phyloP scores from a whole-genome alignment of 2,797 vertebrate genomes.

The Eulemur mongoz region DNA sequence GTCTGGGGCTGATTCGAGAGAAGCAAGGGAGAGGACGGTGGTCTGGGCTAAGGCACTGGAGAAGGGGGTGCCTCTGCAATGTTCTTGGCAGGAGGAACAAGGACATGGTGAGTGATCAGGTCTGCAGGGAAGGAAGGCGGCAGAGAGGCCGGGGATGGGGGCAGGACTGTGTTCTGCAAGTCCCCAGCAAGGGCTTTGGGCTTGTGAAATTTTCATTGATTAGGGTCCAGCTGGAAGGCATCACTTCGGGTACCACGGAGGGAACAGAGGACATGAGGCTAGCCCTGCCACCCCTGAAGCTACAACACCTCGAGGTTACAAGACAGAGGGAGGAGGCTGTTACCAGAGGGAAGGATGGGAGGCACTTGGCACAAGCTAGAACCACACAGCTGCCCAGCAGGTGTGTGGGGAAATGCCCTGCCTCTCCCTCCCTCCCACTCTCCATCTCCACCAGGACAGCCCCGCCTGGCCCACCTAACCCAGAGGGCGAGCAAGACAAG shows the following conservation, averaged over 20 bases:
- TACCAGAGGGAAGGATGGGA: background rate
- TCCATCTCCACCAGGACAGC: background rate
- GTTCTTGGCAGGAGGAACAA: background rate
- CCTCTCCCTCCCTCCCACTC: background rate
- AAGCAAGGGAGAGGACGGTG: background rate
- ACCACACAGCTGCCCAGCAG: background rate
- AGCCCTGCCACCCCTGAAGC: background rate
- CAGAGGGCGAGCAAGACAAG: background rate
- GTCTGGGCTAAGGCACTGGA: background rate
- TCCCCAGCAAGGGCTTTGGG: background rate
- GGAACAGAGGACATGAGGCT: background rate
- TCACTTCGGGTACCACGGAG: background rate
- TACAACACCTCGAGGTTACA: background rate
- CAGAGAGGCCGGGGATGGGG: background rate
- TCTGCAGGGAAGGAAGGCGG: background rate
- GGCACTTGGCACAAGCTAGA: background rate
- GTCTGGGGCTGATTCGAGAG: background rate
- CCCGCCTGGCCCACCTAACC: background rate
- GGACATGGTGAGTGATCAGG: background rate
- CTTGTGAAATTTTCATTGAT: background rate
- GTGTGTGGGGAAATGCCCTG: background rate
- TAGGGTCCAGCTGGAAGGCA: background rate
- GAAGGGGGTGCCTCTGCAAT: background rate
- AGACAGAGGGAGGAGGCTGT: background rate
- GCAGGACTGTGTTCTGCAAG: background rate